These are phyloP conservation scores for Eptesicus fuscus DNA, from an alignment of 2,113 vertebrate genomes.

Conservation along the genomic window DNA sequence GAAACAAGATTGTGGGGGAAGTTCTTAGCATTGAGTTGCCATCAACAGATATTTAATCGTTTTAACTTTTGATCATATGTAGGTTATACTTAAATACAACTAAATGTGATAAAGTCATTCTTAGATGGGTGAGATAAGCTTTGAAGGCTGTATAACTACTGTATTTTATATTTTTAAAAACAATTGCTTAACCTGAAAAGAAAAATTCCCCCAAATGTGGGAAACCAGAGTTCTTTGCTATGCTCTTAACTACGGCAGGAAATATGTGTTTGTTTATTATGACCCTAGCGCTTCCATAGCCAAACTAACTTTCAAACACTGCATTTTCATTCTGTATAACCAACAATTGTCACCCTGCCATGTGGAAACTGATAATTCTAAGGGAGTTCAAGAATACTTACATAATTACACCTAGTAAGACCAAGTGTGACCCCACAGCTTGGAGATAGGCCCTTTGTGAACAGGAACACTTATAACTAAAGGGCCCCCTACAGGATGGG, in stretches of 20 bases:
- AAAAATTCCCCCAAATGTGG: slow-evolving; percentile 28
- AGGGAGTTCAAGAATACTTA: background rate
- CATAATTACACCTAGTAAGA: background rate
- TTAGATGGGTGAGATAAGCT: background rate
- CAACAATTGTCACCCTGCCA: background rate
- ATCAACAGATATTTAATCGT: background rate
- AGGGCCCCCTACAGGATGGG: background rate
- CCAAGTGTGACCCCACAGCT: background rate
- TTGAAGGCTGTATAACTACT: background rate
- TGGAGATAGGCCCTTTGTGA: background rate
- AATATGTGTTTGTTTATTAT: slow-evolving; percentile 37
- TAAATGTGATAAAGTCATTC: background rate
- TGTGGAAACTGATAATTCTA: slow-evolving; percentile 15
- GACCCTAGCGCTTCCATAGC: background rate
- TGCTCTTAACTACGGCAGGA: slow-evolving; percentile 37
- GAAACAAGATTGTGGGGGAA: background rate
- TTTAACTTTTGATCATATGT: slow-evolving; percentile 21
- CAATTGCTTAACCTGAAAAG: background rate
- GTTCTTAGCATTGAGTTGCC: slow-evolving; percentile 7
- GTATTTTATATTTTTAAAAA: slow-evolving; percentile 42
- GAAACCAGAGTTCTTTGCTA: background rate
- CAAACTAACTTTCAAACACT: slow-evolving; percentile 56
- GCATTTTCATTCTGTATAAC: background rate
- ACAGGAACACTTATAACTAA: background rate
- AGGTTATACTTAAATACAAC: slow-evolving; percentile 30